phyloP scores from a whole-genome alignment of 2,113 vertebrate genomes.

The Tringa solitaria region DNA sequence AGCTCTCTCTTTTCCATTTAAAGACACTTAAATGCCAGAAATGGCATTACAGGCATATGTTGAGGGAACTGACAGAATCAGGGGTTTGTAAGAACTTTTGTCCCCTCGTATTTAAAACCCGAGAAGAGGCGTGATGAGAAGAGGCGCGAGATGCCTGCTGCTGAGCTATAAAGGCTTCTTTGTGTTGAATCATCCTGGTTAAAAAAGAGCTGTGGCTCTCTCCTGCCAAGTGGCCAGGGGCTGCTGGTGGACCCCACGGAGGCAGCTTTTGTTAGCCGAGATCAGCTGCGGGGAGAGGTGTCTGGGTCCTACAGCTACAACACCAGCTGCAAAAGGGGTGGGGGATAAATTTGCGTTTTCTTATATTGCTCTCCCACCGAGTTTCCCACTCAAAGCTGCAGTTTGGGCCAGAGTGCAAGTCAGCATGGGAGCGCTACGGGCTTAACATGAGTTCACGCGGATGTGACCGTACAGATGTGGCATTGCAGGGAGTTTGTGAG shows the following conservation, averaged over 20 bases:
- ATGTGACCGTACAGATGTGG: background rate
- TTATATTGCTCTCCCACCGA: background rate
- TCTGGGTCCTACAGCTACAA: background rate
- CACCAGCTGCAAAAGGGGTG: background rate
- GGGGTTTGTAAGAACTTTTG: background rate
- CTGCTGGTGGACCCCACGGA: background rate
- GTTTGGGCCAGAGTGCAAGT: background rate
- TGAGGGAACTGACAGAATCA: background rate
- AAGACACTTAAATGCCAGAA: background rate
- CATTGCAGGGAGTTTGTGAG: background rate
- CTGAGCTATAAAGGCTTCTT: background rate
- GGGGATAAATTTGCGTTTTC: background rate
- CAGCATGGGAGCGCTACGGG: background rate
- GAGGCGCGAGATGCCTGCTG: background rate
- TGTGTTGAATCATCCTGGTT: background rate
- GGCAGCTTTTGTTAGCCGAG: background rate
- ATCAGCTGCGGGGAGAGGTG: background rate
- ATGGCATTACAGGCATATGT: background rate
- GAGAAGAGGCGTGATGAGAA: conserved; percentile 20
- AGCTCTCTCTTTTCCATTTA: background rate
- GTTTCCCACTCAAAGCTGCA: background rate
- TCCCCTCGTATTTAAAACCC: background rate
- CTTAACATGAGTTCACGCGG: fast-evolving
- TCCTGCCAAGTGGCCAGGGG: background rate
- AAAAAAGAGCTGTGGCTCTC: background rate